A percentile compares a stretch with the other conserved stretches of the same genome.
phyloP scores from a whole-genome alignment of 2,797 vertebrate genomes.

The Enteromius anoplus region DNA sequence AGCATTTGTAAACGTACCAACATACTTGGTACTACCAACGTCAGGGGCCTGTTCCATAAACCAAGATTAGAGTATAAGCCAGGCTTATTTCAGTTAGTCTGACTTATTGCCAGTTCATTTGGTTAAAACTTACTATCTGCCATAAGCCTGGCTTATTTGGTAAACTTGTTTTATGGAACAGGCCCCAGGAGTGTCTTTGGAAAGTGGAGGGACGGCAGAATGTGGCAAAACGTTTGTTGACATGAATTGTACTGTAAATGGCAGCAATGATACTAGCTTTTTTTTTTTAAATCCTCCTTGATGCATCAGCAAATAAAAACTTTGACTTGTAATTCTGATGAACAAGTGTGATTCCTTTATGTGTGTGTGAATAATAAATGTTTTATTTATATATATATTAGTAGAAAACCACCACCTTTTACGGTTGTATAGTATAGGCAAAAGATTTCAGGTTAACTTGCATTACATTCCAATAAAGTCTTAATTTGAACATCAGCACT shows the following conservation, averaged over 20 bases:
- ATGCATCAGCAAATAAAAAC: constrained; percentile 79
- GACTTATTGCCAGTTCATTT: too few species aligned
- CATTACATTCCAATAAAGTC: not conserved
- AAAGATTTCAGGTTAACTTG: not conserved
- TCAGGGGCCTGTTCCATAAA: too few species aligned
- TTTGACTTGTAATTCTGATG: constrained; percentile 66
- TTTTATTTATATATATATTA: too few species aligned
- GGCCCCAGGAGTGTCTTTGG: constrained; percentile 21
- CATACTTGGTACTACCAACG: too few species aligned
- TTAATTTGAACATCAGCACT: not conserved
- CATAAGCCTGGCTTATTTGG: too few species aligned
- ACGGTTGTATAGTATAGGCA: not conserved
- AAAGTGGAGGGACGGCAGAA: constrained; percentile 28
- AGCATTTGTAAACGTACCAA: constrained; percentile 57
- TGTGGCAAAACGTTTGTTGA: constrained; percentile 63
- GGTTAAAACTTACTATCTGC: too few species aligned
- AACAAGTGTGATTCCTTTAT: constrained; percentile 5
- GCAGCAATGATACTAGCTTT: constrained; percentile 72
- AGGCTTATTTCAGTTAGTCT: too few species aligned
- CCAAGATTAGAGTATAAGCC: too few species aligned
- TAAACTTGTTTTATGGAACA: too few species aligned
- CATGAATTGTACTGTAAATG: constrained; percentile 63
- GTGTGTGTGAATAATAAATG: too few species aligned
- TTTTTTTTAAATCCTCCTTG: constrained; percentile 67
- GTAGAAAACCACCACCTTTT: not conserved